Evolutionary conservation across 2,797 vertebrate species (phyloP).

Genomic region (Syngnathus acus): DNA sequence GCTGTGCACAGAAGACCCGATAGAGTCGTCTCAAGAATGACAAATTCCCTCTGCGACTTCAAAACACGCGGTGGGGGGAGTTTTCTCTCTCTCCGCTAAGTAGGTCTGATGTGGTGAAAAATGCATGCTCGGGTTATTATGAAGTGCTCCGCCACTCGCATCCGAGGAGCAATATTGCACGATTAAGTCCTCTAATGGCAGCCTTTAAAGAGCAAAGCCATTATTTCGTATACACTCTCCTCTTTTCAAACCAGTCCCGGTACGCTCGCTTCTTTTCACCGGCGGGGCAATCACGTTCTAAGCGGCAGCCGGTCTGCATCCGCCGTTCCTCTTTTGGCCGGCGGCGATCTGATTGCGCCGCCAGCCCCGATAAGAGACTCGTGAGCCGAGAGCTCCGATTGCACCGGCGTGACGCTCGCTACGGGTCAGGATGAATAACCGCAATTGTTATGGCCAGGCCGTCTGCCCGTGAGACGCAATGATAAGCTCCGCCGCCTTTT

Average conservation of each 20-base stretch:
- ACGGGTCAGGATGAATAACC: constrained; percentile 35
- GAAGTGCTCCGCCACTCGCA: constrained; percentile 1
- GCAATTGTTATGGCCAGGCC: constrained; percentile 45
- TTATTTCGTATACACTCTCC: constrained; percentile 32
- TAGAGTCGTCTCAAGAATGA: constrained; percentile 7
- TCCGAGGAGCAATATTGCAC: constrained; percentile 42
- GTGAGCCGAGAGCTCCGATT: constrained; percentile 48
- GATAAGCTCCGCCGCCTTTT: neutral
- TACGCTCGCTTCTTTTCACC: constrained; percentile 38
- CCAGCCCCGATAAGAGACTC: constrained; percentile 51
- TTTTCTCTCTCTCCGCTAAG: constrained; percentile 22
- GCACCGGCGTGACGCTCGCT: constrained; percentile 35
- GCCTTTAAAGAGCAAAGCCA: constrained; percentile 37
- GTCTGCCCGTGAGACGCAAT: constrained; percentile 1
- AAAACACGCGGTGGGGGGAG: no score
- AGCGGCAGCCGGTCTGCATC: constrained; percentile 38
- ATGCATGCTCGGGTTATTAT: constrained; percentile 25
- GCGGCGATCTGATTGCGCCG: constrained; percentile 50
- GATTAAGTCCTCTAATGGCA: constrained; percentile 50
- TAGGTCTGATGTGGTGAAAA: constrained; percentile 32
- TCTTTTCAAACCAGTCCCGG: constrained; percentile 24
- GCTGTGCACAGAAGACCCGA: constrained; percentile 3
- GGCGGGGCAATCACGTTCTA: constrained; percentile 57
- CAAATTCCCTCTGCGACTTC: constrained; percentile 12
- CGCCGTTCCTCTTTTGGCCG: constrained; percentile 19